Conservation (phyloP, 1,140 invertebrate species). For the Drosophila leontia region DNA sequence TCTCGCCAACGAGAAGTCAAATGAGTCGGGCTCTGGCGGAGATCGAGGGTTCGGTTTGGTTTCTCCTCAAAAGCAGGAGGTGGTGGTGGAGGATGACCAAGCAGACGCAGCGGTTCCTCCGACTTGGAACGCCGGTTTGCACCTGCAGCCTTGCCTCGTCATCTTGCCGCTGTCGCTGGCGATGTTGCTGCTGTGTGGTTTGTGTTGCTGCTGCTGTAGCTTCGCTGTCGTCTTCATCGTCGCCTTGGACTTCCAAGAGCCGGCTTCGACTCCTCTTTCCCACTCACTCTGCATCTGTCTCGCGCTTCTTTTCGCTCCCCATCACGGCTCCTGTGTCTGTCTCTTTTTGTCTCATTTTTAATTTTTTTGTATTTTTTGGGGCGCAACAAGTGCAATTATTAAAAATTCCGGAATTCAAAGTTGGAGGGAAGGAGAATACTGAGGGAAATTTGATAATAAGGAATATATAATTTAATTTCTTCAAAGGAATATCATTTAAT, state of each 20-base stretch:
- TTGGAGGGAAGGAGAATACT: conserved; percentile 23
- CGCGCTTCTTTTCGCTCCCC: conserved; percentile 22
- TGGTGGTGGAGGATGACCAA: conserved; percentile 60
- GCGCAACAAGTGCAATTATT: conserved; percentile 83
- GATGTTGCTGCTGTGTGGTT: conserved; percentile 38
- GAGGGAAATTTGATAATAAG: background rate
- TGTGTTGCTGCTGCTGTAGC: conserved; percentile 31
- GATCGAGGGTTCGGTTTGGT: conserved; percentile 12
- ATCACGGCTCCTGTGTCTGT: conserved; percentile 1
- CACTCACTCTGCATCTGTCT: conserved; percentile 51
- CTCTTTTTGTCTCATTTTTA: conserved; percentile 38
- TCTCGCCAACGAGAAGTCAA: conserved; percentile 82
- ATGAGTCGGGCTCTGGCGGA: conserved; percentile 32
- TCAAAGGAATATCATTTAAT: background rate
- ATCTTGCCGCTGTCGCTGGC: conserved; percentile 60
- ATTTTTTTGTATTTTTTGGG: conserved; percentile 64
- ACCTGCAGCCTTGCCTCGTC: conserved; percentile 81
- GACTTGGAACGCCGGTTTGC: conserved; percentile 53
- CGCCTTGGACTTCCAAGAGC: conserved; percentile 64
- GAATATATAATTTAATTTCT: background rate
- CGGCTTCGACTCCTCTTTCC: conserved; percentile 53
- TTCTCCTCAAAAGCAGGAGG: conserved; percentile 14
- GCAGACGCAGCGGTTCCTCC: conserved; percentile 74
- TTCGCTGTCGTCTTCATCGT: conserved; percentile 78
- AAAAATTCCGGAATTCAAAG: conserved; percentile 77